Evolutionary conservation across 2,113 vertebrate species (phyloP), one percentile per base, ranked within the genome.

Genomic region (Amazona guildingii): DNA sequence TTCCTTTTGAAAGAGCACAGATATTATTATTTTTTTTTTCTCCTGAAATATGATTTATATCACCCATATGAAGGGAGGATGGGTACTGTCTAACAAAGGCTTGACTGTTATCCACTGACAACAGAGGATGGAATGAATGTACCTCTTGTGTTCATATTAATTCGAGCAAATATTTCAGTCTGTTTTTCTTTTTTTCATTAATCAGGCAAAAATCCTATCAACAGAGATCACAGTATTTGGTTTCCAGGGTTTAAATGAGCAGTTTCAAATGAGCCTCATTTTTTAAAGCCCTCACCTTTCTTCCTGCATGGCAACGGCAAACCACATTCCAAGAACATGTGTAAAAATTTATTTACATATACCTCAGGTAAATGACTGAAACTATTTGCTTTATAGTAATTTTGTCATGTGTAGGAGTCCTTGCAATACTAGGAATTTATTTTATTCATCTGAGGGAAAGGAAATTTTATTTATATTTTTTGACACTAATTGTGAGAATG

Each of bases 21-120:
- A 80, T 59, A 23, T 10, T 57, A 37, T 64, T 46, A 17, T 84
- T 96, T n/a, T 6, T 82, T 82, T 96, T 90, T 89, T 85, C 80
- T 87, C 67, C 61, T 92, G 86, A 83, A 87, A 95, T 87, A 37
- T 55, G 43, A 90, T 91, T 94, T 94, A 79, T 87, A 51, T 94
- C 21, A 1, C 33, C 35, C 62, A 33, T 87, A 51, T 0, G 25
- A 97, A 79, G 61, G 90, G 88, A 93, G 66, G 79, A 86, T 68
- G 77, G 86, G 37, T 55, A 55, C 37, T 49, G 16, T 57, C n/a
- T 76, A 95, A 96, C 91, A 96, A 94, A 97, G 92, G 76, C 89
- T 88, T 95, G 80, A 89, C 92, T 97, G 96, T 97, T 78, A 69
- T 83, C 88, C 83, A 61, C 55, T 92, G 78, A 83, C 68, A 95